Base-by-base conservation (phyloP, 2,113 vertebrate genomes). In the Mystacornis crossleyi region DNA sequence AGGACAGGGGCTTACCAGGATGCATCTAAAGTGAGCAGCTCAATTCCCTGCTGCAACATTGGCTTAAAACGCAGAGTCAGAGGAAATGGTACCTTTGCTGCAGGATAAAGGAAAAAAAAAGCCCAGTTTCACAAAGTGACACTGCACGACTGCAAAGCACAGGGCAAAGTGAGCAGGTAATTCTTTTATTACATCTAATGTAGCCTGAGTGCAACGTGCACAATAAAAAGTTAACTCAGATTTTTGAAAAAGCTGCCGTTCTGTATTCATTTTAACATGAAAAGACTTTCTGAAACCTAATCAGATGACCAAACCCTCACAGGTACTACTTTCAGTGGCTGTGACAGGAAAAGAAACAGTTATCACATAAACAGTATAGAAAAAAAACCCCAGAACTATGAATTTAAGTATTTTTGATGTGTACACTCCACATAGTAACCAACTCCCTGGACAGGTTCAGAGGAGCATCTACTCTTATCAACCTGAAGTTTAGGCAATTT, bases 1-100 rank as follows among this genome's bases (percentile, higher is more conserved):
- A 81, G 79, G 81, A 45, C 42, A 71, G 42, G 19, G 54, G 43
- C 98, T 98, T 98, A 99, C 99, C 99, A 99, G 95, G 99, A 99
- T 0, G 99, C 99, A 75, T 99, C 99, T 90, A 99, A 96, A n/a
- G 99, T 99, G 70, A 99, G 99, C 74, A 99, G 98, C 94, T 99
- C 99, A 77, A 99, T 99, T 95, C 99, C 99, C 95, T 99, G 99
- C 97, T 99, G 99, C 86, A 99, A 94, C 99, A 99, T 99, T 5
- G 99, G 99, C 93, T 99, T 99, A 97, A 99, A 99, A 74, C 99
- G 99, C 58, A 99, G 98, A 0, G 99, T 99, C 96, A 99, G 97
- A 83, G 99, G 99, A 96, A 99, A 99, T 0, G 99, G 99, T 54
- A 99, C 99, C 96, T 99, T 99, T 85, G 99, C 99, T 99, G 96